Base-by-base conservation (phyloP, 2,888 invertebrate species). In the Pristionchus fissidentatus region DNA sequence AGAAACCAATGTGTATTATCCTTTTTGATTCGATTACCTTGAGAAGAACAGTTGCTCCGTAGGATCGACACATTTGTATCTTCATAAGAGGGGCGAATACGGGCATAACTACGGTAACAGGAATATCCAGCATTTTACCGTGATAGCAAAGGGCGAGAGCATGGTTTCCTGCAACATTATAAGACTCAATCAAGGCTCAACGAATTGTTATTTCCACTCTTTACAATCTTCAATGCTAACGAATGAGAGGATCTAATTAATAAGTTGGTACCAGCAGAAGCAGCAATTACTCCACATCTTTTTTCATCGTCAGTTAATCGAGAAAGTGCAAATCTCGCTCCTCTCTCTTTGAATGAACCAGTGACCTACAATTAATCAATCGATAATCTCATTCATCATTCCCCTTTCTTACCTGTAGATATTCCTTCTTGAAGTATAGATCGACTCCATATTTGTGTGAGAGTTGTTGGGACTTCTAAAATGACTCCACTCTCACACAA, bases 311-410 rank as follows among this genome's bases (percentile, higher is more conserved):
- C 49, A 8, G 83, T 84, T 13, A 90, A 81, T 26, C 85, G 85
- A 0, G 88, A 85, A 3, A 89, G 82, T 5, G 89, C 89, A 46
- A 96, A 96, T 26, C 97, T 94, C 0, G 97, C 97, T 0, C 97
- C 97, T 85, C 97, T 94, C 92, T 98, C 97, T 93, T 97, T 97
- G 92, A 97, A 97, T 93, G 97, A 97, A 92, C 97, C 97, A n/a
- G 97, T 98, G 87, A 95, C 95, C 82, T 80, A 26, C n/a, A n/a
- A 35, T 32, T 8, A 7, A 35, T 7, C 13, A n/a, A 3, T 78
- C 0, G 19, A 15, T 29, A n/a, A 60, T 4, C 32, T 38, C 15
- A 55, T n/a, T 22, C 5, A 10, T 26, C 38, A 55, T 5, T 78
- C 8, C 19, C 22, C 35, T n/a, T 1, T 35, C 41, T 62, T 13